phyloP scores from a whole-genome alignment of 64 coral and sea anemone species.

The Acropora tenuis region DNA sequence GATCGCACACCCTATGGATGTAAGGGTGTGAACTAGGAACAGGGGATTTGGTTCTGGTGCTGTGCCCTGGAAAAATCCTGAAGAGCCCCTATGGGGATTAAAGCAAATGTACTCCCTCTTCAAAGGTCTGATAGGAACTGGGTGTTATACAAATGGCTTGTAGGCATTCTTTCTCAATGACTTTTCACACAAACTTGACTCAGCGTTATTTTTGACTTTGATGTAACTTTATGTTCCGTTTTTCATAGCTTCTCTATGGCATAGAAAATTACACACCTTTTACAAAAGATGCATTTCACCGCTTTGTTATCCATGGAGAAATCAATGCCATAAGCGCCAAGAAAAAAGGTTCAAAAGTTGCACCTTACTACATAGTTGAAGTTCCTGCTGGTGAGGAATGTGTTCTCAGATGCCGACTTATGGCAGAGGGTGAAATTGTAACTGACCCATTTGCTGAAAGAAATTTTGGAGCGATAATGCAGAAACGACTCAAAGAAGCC shows the following conservation, averaged over 20 bases:
- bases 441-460: conserved; percentile 70
- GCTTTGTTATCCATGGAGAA: conserved; percentile 85
- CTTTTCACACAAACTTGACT: too few relatives aligned
- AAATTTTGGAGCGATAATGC: conserved; percentile 80
- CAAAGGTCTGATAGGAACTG: too few relatives aligned
- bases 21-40: too few relatives aligned
- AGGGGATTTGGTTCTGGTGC: too few relatives aligned
- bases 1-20: too few relatives aligned
- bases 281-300: conserved; percentile 99
- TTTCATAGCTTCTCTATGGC: conserved; percentile 66
- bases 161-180: too few relatives aligned
- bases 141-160: too few relatives aligned
- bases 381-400: conserved; percentile 67
- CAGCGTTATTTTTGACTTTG: too few relatives aligned
- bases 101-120: too few relatives aligned
- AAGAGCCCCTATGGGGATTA: too few relatives aligned
- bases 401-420: conserved; percentile 75
- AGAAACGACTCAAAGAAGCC: conserved; percentile 78
- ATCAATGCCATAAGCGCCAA: conserved; percentile 84
- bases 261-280: conserved; percentile 75
- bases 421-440: conserved; percentile 56
- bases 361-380: conserved; percentile 76
- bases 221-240: neutral
- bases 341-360: conserved; percentile 87
- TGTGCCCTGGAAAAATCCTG: too few relatives aligned